phyloP scores from a whole-genome alignment of 2,888 invertebrate genomes.

The Tubiluchus corallicola region DNA sequence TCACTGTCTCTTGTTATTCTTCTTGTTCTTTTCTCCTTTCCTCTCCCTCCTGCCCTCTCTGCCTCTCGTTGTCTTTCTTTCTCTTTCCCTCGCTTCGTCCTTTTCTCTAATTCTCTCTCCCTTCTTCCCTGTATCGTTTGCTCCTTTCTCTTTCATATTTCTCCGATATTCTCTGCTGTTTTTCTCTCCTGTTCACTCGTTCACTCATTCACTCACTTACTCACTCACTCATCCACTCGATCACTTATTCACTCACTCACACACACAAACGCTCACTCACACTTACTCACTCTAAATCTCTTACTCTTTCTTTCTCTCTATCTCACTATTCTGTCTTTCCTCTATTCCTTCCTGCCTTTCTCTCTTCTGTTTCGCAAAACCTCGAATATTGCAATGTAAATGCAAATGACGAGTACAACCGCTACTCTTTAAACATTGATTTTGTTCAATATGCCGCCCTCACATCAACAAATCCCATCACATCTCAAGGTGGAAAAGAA shows the following conservation, averaged over 20 bases:
- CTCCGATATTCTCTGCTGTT: constrained; percentile 1
- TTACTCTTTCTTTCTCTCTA: not conserved
- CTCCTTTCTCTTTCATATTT: not conserved
- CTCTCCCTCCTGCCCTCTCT: not conserved
- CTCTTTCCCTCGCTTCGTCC: not conserved
- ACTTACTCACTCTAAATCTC: not conserved
- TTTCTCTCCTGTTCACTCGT: not conserved
- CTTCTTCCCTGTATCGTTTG: not conserved
- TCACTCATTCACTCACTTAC: not conserved
- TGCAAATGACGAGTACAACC: no score
- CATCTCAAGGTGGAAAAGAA: no score
- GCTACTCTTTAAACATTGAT: no score
- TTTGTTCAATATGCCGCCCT: no score
- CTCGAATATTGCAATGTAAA: no score
- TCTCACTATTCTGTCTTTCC: not conserved
- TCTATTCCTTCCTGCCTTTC: no score
- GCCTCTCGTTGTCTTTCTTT: not conserved
- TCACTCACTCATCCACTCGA: not conserved
- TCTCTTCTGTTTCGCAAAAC: no score
- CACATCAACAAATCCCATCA: no score
- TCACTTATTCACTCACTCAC: not conserved
- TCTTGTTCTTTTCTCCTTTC: not conserved
- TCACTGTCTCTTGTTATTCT: not conserved
- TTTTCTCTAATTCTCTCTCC: not conserved
- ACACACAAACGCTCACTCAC: no score